A percentile compares a stretch with the other conserved stretches of the same genome.
These are phyloP conservation scores for Bellardia pandia DNA, from an alignment of 2,888 invertebrate genomes.

Conservation along the genomic window DNA sequence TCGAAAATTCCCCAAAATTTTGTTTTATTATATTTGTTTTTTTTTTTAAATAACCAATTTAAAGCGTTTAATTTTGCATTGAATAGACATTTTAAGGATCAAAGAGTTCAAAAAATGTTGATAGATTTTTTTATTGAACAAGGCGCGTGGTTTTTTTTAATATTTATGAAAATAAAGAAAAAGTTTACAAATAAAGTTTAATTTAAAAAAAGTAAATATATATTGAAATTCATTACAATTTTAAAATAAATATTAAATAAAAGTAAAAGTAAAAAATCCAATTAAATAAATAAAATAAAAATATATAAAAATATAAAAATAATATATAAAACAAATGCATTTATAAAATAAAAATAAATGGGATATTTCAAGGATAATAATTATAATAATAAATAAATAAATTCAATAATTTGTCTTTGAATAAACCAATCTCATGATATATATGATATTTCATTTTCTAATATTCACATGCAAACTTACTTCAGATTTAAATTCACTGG, in stretches of 20 bases:
- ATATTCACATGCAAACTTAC: constrained; percentile 82
- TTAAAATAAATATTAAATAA: constrained; percentile 50
- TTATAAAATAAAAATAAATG: constrained; percentile 21
- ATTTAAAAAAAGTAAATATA: constrained; percentile 69
- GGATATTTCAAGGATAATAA: constrained; percentile 40
- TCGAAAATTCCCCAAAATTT: constrained; percentile 24
- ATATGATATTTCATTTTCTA: constrained; percentile 27
- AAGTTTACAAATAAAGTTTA: constrained; percentile 79
- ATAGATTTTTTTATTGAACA: constrained; percentile 57
- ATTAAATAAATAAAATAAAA: constrained; percentile 49
- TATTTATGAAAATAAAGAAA: constrained; percentile 79
- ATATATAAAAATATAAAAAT: constrained; percentile 23
- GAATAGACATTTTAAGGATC: not conserved
- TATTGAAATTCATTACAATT: constrained; percentile 66
- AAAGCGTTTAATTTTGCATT: constrained; percentile 65
- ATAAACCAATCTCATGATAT: constrained; percentile 21
- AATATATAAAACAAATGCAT: constrained; percentile 52
- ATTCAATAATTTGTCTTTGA: not conserved
- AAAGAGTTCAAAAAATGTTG: constrained; percentile 64
- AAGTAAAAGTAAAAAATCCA: constrained; percentile 45
- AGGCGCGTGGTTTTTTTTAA: constrained; percentile 60
- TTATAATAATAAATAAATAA: constrained; percentile 12
- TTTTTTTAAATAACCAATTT: constrained; percentile 44
- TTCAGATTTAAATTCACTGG: constrained; percentile 81
- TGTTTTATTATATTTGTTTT: constrained; percentile 3